Percentiles rank a stretch among this genome's conserved stretches.
These are phyloP conservation scores for Lagothrix lagotricha DNA, from an alignment of 2,797 vertebrate species.

Conservation along the genomic window DNA sequence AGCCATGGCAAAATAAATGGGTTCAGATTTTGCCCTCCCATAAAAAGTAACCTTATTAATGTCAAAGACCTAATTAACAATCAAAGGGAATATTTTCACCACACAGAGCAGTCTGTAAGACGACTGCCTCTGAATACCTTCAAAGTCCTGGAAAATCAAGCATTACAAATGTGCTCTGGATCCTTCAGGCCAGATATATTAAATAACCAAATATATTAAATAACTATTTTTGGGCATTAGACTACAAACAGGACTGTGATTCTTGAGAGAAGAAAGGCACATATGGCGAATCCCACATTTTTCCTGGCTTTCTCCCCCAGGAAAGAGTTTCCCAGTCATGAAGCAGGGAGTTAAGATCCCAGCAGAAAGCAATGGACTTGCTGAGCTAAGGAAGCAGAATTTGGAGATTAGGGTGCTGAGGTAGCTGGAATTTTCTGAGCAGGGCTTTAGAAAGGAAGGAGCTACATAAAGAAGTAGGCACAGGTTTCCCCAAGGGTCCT, in stretches of 20 bases:
- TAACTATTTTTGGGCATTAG: neutral
- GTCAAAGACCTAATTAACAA: too few species aligned
- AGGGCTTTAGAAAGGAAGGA: neutral
- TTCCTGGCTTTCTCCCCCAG: neutral
- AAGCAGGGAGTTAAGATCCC: neutral
- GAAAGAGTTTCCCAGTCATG: neutral
- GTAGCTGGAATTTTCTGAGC: neutral
- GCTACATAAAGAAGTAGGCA: neutral
- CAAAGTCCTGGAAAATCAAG: too few species aligned
- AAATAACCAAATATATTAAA: neutral
- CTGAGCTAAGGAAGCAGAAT: neutral
- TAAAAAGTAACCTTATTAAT: neutral
- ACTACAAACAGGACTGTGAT: neutral
- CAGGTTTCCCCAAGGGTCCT: rapidly evolving
- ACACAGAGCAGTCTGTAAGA: too few species aligned
- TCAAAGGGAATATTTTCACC: too few species aligned
- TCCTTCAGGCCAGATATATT: too few species aligned
- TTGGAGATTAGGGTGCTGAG: neutral
- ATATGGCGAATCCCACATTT: neutral
- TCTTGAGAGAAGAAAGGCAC: neutral
- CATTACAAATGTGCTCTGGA: too few species aligned
- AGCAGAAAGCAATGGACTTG: neutral
- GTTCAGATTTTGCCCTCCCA: neutral
- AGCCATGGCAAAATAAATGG: neutral
- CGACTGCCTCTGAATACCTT: too few species aligned